Percentiles rank a stretch among this genome's conserved stretches.
Conservation (phyloP, 2,797 vertebrate species). For the Lycodopsis pacificus region DNA sequence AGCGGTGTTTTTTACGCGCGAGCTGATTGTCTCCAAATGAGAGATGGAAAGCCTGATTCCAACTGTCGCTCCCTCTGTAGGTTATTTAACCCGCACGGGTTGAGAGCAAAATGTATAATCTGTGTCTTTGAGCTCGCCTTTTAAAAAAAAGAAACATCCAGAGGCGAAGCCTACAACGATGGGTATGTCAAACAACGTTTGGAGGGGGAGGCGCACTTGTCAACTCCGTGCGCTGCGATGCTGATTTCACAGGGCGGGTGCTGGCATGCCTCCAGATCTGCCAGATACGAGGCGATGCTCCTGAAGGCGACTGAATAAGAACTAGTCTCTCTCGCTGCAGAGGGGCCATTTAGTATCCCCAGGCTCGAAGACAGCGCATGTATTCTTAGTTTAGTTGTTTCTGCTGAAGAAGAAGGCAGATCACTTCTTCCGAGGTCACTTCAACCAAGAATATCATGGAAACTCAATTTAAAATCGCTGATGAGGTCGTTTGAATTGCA, state of each 20-base stretch:
- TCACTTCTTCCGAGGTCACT: neutral
- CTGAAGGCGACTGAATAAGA: constrained; percentile 54
- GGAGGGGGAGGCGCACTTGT: constrained; percentile 80
- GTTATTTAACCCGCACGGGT: constrained; percentile 85
- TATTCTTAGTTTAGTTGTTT: neutral
- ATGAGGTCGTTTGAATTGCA: constrained; percentile 8
- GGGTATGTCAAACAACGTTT: constrained; percentile 75
- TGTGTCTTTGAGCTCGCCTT: constrained; percentile 88
- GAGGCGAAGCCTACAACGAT: constrained; percentile 81
- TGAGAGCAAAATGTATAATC: constrained; percentile 89
- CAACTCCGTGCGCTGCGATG: constrained; percentile 73
- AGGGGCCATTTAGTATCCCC: neutral
- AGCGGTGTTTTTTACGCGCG: constrained; percentile 65
- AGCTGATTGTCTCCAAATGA: constrained; percentile 49
- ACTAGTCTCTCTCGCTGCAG: constrained; percentile 17
- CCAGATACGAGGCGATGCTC: constrained; percentile 68
- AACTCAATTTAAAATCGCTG: constrained; percentile 8
- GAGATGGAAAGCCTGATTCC: constrained; percentile 16
- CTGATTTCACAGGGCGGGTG: constrained; percentile 82
- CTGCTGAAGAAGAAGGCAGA: neutral
- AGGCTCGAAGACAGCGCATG: neutral
- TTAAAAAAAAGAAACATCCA: constrained; percentile 91
- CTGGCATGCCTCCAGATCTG: constrained; percentile 77
- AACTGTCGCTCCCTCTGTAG: constrained; percentile 76
- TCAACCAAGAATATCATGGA: neutral